Base-by-base conservation (phyloP, 2,797 vertebrate genomes). In the Bradypodion ventrale region DNA sequence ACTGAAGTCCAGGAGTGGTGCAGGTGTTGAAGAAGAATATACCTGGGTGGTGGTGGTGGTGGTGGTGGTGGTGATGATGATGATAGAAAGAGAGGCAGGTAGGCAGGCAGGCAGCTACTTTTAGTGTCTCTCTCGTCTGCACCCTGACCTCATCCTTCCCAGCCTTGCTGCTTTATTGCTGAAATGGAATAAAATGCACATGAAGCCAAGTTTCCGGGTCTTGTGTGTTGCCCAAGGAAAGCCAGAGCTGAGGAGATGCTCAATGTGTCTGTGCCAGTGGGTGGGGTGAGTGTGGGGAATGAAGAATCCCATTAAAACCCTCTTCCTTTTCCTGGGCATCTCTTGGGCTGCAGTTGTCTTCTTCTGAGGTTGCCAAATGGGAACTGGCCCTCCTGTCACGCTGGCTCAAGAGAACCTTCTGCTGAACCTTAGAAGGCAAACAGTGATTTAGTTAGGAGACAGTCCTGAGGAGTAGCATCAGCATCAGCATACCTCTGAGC, bases 121-220 rank as follows among this genome's bases (percentile, higher is more conserved):
- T 65, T 62, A 40, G 59, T 23, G 42, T 68, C 9, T 25, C 29
- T 5, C 6, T 6, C 27, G 7, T 56, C 10, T 27, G 2, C 68
- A 2, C 12, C 40, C 49, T 15, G 2, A 5, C 81, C 42, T 75
- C 19, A 23, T 60, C 49, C 29, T 42, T 60, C 32, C 68, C 44
- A 4, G 44, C 72, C 29, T 21, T 25, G 7, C 46, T 0, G 69
- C 25, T 42, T 56, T 56, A 56, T 65, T 35, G 1, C 60, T 29
- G 70, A 40, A 56, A 80, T 42, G 49, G 62, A 85, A 80, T 75
- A 66, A 75, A 75, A 85, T 44, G 60, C 59, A 23, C 77, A 66
- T 59, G 44, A 46, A 2, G 2, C n/a, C 40, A 44, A 73, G 29
- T 59, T 56, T 78, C 62, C 12, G 32, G 37, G 60, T 60, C 7